A percentile compares a stretch with the other conserved stretches of the same genome.
phyloP scores from a whole-genome alignment of 1,140 invertebrate species.

The Pantala flavescens region DNA sequence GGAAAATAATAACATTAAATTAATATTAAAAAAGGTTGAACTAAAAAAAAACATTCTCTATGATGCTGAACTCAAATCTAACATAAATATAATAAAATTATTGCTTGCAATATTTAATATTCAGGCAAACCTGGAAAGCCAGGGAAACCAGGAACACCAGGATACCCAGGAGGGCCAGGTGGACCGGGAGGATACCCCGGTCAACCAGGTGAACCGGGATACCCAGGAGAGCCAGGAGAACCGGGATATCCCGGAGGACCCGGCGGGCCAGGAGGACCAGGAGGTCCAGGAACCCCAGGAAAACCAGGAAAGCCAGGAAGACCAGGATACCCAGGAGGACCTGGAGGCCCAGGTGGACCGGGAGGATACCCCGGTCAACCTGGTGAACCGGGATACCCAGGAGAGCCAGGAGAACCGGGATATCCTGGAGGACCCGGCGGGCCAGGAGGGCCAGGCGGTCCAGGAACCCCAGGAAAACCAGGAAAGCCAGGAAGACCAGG shows the following conservation, averaged over 20 bases:
- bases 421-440: not conserved
- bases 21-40: too few relatives aligned
- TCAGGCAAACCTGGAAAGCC: conserved; percentile 14
- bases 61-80: too few relatives aligned
- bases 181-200: conserved; percentile 15
- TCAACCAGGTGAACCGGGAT: conserved; percentile 24
- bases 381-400: conserved; percentile 9
- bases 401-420: not conserved
- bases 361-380: conserved; percentile 1
- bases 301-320: conserved; percentile 11
- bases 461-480: not conserved
- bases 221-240: not conserved
- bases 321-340: conserved; percentile 20
- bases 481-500: conserved; percentile 11
- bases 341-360: conserved; percentile 26
- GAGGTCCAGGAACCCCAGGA: conserved; percentile 25
- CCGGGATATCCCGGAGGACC: conserved; percentile 24
- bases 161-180: conserved; percentile 25
- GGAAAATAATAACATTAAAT: too few relatives aligned
- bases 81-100: too few relatives aligned
- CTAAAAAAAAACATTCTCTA: too few relatives aligned
- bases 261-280: conserved; percentile 28
- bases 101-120: too few relatives aligned
- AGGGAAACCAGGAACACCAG: conserved; percentile 20
- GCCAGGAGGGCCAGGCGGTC: not conserved